Percentiles rank a stretch among this genome's conserved stretches.
Conservation (phyloP, 2,888 invertebrate genomes). For the Ethmia dodecea region DNA sequence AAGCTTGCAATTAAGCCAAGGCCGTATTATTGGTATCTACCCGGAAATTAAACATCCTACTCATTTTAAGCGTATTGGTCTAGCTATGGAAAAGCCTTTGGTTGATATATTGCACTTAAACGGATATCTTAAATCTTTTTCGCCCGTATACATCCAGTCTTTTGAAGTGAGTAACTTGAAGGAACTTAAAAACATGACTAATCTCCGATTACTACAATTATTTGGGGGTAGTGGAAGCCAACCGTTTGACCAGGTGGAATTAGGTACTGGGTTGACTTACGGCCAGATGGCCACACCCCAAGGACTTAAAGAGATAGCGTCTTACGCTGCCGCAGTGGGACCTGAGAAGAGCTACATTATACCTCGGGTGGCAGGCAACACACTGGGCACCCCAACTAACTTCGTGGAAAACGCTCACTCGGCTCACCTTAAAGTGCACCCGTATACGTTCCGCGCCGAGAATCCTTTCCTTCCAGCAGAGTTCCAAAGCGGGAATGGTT, state of each 20-base stretch:
- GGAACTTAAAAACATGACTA: conserved; percentile 48
- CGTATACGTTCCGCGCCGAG: conserved; percentile 64
- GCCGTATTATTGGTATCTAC: conserved; percentile 53
- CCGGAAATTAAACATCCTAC: conserved; percentile 63
- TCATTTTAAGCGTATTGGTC: conserved; percentile 45
- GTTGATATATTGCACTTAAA: conserved; percentile 49
- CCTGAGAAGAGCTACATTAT: conserved; percentile 62
- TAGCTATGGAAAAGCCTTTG: conserved; percentile 49
- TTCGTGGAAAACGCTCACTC: conserved; percentile 56
- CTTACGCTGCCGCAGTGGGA: conserved; percentile 59
- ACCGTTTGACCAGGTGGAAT: conserved; percentile 47
- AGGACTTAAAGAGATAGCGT: conserved; percentile 52
- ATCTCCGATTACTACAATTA: conserved; percentile 50
- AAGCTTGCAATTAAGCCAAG: conserved; percentile 47
- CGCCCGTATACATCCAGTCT: conserved; percentile 62
- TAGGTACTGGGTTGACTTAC: conserved; percentile 46
- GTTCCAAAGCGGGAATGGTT: conserved; percentile 33
- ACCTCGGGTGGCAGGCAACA: conserved; percentile 43
- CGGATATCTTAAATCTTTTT: conserved; percentile 39
- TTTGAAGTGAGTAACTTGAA: conserved; percentile 62
- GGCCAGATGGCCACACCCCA: conserved; percentile 53
- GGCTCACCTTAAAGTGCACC: conserved; percentile 55
- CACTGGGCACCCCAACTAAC: conserved; percentile 40
- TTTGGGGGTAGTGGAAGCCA: conserved; percentile 32
- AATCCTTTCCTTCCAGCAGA: conserved; percentile 54